Base-by-base conservation (phyloP, 2,888 invertebrate species). In the Melinaea marsaeus region DNA sequence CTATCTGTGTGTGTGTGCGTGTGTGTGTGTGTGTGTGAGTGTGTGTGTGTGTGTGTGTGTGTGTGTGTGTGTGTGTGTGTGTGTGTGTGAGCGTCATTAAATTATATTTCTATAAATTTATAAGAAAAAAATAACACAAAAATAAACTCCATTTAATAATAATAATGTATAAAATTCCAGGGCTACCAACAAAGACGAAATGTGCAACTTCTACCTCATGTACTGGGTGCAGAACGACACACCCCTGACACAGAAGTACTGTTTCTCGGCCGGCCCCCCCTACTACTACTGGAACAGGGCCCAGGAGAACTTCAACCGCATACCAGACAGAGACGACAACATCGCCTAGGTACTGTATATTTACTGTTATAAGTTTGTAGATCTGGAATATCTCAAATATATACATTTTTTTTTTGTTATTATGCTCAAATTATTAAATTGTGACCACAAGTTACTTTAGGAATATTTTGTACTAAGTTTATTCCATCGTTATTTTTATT, bases 151-250 rank as follows among this genome's bases (percentile, higher is more conserved):
- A 42, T 9, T 2, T 3, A 11, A 42, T 42, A 42, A 5, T 2
- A 42, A 42, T 9, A 42, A 42, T 9, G 32, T 3, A 32, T 11
- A 51, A 32, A 32, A 9, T 45, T 84, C 82, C 84, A 95, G 96
- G 0, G 92, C 95, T 2, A 97, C 97, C 35, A 96, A 95, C 79
- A 92, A 94, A 13, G 96, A 98, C 74, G 98, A 98, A 86, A 98
- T 98, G 98, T 98, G 98, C 88, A 98, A 98, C 85, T 97, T 98
- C 85, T 98, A 98, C 84, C 83, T 98, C 2, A 97, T 98, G 96
- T 98, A 98, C 83, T 98, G 96, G 90, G 96, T 97, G 0, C 93
- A 96, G 61, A 92, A 94, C 60, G 93, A 92, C 13, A 92, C 93
- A 2, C 96, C 97, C 0, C 84, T 97, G 3, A 84, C 94, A 0